These are phyloP conservation scores for Amphiura filiformis DNA, from an alignment of 35 echinoderm and acorn worm species.

Conservation along the genomic window DNA sequence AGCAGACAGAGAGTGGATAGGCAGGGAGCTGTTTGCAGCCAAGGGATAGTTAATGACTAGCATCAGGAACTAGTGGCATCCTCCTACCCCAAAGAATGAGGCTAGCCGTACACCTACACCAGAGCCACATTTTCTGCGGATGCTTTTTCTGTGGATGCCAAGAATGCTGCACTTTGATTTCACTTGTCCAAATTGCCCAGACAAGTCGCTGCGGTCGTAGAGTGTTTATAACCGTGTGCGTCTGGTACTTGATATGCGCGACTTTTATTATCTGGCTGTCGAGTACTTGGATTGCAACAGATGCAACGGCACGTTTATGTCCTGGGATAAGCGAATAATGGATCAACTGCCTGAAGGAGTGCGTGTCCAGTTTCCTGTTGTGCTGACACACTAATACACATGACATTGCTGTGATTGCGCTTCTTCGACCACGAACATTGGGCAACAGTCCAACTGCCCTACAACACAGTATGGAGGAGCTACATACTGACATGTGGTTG, in stretches of 20 bases:
- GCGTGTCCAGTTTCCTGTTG: background rate
- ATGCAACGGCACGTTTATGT: conserved; percentile 32
- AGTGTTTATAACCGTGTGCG: conserved; percentile 33
- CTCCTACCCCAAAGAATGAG: background rate
- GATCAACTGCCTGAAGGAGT: conserved; percentile 21
- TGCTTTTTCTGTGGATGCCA: background rate
- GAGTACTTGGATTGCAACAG: conserved; percentile 59
- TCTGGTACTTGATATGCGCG: conserved; percentile 43
- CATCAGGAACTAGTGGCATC: background rate
- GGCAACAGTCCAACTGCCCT: conserved; percentile 46
- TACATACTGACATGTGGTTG: conserved; percentile 40
- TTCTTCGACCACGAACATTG: conserved; percentile 36
- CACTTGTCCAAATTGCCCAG: background rate
- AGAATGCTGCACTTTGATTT: background rate
- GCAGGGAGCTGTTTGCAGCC: background rate
- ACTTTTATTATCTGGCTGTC: conserved; percentile 48
- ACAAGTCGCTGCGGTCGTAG: conserved; percentile 28
- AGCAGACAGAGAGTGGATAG: background rate
- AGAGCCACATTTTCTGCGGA: background rate
- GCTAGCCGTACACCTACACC: background rate
- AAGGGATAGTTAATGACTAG: background rate
- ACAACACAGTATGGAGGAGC: conserved; percentile 22
- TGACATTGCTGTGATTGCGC: too few species aligned
- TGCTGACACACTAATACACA: background rate
- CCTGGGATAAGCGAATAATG: conserved; percentile 25